A percentile compares a stretch with the other conserved stretches of the same genome.
Evolutionary conservation across 2,888 invertebrate species (phyloP).

Genomic region (Tetramorium bicarinatum): DNA sequence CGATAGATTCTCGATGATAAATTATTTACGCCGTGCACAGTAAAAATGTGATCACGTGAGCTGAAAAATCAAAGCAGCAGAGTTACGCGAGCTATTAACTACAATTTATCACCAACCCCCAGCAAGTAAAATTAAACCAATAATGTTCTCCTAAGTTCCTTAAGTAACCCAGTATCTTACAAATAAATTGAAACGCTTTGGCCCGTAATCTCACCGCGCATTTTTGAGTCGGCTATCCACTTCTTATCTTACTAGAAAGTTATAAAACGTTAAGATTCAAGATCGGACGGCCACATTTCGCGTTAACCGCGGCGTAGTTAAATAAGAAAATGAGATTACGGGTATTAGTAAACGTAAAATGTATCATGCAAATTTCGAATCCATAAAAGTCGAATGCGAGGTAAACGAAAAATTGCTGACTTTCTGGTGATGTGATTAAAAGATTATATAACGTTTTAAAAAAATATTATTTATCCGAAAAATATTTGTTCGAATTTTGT

Average conservation of each 20-base stretch:
- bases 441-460: background rate
- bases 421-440: background rate
- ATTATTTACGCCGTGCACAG: conserved; percentile 15
- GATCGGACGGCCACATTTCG: background rate
- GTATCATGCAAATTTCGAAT: conserved; percentile 12
- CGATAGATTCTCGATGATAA: conserved; percentile 27
- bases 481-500: background rate
- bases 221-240: background rate
- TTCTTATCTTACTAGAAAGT: background rate
- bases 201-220: conserved; percentile 21
- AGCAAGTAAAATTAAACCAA: conserved; percentile 50
- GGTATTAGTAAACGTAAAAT: background rate
- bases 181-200: conserved; percentile 38
- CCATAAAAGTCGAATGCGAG: background rate
- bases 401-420: background rate
- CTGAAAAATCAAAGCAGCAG: conserved; percentile 33
- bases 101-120: conserved; percentile 58
- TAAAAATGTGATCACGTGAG: conserved; percentile 32
- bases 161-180: conserved; percentile 23
- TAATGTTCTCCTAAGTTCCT: conserved; percentile 21
- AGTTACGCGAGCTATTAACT: conserved; percentile 48
- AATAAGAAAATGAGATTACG: conserved; percentile 25
- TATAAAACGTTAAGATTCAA: background rate
- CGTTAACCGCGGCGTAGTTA: background rate
- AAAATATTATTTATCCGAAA: background rate